Base-by-base conservation (phyloP, 2,888 invertebrate genomes). In the Drosophila ezoana region DNA sequence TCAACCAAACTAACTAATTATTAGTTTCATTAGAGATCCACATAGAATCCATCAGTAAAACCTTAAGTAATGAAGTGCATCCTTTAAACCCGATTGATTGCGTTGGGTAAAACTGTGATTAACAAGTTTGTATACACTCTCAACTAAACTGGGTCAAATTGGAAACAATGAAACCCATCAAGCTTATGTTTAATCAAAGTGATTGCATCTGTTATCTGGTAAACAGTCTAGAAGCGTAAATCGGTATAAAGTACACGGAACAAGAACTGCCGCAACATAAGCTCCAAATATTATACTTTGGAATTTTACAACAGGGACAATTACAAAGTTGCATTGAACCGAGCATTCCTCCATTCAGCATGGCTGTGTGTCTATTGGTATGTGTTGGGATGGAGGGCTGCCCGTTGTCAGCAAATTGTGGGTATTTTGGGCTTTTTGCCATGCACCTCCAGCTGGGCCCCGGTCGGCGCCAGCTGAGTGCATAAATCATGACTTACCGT, bases 401-500 rank as follows among this genome's bases (percentile, higher is more conserved):
- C 40, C 44, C 44, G 54, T 69, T 68, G 87, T 81, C 74, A 76
- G 52, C 73, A 83, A 89, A 80, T 87, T 80, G 78, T 81, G 69
- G 67, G 62, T 79, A 66, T 79, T 66, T 75, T 79, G 72, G 80
- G 56, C 60, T 61, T 75, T 81, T 82, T 72, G 62, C 56, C 72
- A 66, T 77, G 79, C 79, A 73, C 38, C 43, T 54, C 23, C 56
- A 44, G 35, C 47, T 35, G 47, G 48, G 59, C 40, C 48, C 32
- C 53, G 35, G 28, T 35, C 20, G 52, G 59, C 33, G 40, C 44
- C 37, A 48, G 64, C 48, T 28, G 67, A 72, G 73, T 90, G 88
- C 91, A 90, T 90, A 90, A 90, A 90, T 90, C 88, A 91, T 87
- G 81, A 92, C 93, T 93, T 93, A 95, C 95, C 90, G 95, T 94